These are phyloP conservation scores for Cossypha polioptera DNA, from an alignment of 2,797 vertebrate species.

Conservation along the genomic window DNA sequence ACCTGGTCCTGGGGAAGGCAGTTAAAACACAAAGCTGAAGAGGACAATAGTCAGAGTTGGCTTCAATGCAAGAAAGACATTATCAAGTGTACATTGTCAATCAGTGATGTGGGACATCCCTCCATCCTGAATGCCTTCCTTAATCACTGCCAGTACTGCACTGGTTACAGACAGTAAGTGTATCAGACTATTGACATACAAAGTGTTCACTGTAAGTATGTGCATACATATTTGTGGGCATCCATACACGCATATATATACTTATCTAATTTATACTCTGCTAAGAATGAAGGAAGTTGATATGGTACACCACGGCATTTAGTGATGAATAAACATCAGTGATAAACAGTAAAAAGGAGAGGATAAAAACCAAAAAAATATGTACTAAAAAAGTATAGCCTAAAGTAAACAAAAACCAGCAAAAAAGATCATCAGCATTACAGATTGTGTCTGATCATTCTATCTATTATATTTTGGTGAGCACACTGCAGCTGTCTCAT, in stretches of 20 bases:
- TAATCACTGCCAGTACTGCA: not conserved
- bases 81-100: not conserved
- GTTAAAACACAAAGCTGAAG: not conserved
- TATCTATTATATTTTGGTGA: not conserved
- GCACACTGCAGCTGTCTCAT: not conserved
- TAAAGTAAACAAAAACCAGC: not conserved
- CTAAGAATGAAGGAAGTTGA: not conserved
- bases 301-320: not conserved
- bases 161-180: not conserved
- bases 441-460: not conserved
- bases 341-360: not conserved
- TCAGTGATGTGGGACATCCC: not conserved
- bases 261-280: not conserved
- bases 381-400: not conserved
- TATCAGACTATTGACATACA: not conserved
- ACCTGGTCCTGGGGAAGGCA: not conserved
- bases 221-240: fast-evolving
- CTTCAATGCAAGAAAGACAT: not conserved
- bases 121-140: not conserved
- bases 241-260: not conserved
- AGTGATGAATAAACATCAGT: not conserved
- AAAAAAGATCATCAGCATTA: not conserved
- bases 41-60: fast-evolving
- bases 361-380: not conserved
- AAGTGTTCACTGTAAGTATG: not conserved